A percentile compares a stretch with the other conserved stretches of the same genome.
These are phyloP conservation scores for Narcine bancroftii DNA, from an alignment of 2,113 vertebrate species.

Conservation along the genomic window DNA sequence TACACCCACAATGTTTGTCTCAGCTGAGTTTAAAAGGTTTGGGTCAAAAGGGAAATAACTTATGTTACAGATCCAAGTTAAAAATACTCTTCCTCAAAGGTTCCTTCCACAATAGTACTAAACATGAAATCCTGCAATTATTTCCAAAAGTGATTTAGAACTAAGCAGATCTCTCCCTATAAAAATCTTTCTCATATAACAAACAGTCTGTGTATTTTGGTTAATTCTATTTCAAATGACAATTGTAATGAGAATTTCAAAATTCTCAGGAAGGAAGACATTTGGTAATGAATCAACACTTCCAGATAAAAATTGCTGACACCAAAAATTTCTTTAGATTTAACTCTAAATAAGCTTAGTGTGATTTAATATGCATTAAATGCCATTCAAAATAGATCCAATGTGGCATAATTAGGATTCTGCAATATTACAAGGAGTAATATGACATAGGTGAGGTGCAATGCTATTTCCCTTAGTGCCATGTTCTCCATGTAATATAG, in stretches of 20 bases:
- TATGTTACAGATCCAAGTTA: not conserved
- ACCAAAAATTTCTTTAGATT: too few species aligned
- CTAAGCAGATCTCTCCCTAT: not conserved
- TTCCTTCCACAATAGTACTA: not conserved
- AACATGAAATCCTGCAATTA: not conserved
- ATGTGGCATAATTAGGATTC: not conserved
- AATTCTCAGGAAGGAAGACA: not conserved
- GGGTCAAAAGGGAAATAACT: not conserved
- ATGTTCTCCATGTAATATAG: too few species aligned
- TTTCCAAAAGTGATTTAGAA: not conserved
- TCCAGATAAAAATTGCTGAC: too few species aligned
- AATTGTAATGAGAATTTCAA: not conserved
- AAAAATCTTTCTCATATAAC: not conserved
- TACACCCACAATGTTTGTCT: not conserved
- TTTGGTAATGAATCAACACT: too few species aligned
- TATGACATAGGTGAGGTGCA: not conserved
- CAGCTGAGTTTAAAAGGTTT: not conserved
- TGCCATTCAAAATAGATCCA: not conserved
- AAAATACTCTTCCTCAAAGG: not conserved
- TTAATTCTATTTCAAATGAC: not conserved
- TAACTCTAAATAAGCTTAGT: too few species aligned
- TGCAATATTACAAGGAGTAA: not conserved
- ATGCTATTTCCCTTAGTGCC: too few species aligned
- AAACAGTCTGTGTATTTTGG: not conserved
- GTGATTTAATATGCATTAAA: too few species aligned